Evolutionary conservation across 2,113 vertebrate genomes (phyloP).

Genomic region (Burhinus bistriatus): DNA sequence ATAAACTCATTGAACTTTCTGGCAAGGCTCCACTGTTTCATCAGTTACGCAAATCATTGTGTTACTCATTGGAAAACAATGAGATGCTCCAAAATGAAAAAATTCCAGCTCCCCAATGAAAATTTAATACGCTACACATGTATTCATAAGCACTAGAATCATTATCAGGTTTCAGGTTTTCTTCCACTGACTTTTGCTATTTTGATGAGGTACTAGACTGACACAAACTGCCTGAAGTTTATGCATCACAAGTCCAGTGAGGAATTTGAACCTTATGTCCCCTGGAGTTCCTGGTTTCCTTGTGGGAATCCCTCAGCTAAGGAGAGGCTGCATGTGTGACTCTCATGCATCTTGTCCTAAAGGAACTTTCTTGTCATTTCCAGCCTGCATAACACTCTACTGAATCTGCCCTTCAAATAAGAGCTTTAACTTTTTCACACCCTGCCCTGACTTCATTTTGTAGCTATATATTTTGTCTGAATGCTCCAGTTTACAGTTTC

Average conservation of each 20-base stretch:
- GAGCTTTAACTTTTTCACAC: neutral
- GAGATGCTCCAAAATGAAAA: neutral
- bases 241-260: neutral
- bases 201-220: neutral
- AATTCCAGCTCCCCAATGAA: neutral
- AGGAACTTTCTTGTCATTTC: neutral
- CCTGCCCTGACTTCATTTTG: neutral
- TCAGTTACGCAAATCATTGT: neutral
- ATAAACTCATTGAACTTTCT: conserved; percentile 51
- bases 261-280: neutral
- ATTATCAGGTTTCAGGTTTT: neutral
- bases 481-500: neutral
- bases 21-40: neutral
- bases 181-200: neutral
- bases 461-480: neutral
- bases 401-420: neutral
- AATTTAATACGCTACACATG: neutral
- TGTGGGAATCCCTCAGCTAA: neutral
- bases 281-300: neutral
- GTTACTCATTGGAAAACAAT: conserved; percentile 13
- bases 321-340: neutral
- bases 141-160: neutral
- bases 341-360: neutral
- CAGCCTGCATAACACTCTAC: neutral
- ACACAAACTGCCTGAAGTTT: neutral